Conservation (phyloP, 2,113 vertebrate species). For the Anser cygnoides region DNA sequence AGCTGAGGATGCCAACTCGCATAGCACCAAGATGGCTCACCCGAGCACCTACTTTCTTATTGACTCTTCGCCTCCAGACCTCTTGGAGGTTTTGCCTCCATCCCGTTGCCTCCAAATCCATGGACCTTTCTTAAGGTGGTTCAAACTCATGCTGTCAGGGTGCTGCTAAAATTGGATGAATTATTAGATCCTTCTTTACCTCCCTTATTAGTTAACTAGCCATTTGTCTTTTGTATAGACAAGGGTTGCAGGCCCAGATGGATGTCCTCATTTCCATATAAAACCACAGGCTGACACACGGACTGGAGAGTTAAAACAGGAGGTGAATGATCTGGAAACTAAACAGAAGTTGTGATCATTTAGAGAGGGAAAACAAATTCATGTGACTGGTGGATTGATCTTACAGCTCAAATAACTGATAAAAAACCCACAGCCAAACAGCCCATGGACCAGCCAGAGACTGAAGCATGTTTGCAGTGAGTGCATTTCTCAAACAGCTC, state of each 20-base stretch:
- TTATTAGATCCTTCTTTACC: not conserved
- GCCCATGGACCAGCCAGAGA: not conserved
- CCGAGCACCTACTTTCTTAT: not conserved
- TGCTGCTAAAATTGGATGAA: not conserved
- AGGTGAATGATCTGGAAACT: not conserved
- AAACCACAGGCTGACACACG: not conserved
- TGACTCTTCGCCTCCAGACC: not conserved
- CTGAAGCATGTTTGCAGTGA: not conserved
- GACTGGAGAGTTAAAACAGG: not conserved
- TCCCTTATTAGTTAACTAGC: not conserved
- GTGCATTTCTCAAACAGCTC: not conserved
- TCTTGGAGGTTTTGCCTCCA: not conserved
- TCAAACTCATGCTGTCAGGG: not conserved
- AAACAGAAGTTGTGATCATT: not conserved
- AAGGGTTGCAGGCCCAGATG: not conserved
- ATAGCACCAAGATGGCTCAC: not conserved
- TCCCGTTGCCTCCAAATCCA: not conserved
- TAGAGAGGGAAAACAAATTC: not conserved
- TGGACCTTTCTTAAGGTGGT: accelerated
- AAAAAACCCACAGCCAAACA: not conserved
- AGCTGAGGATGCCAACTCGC: accelerated
- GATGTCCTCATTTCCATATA: not conserved
- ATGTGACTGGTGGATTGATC: not conserved
- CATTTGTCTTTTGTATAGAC: not conserved
- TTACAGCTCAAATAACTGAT: not conserved